Evolutionary conservation across 2,797 vertebrate species (phyloP).

Genomic region (Xiphophorus birchmanni): DNA sequence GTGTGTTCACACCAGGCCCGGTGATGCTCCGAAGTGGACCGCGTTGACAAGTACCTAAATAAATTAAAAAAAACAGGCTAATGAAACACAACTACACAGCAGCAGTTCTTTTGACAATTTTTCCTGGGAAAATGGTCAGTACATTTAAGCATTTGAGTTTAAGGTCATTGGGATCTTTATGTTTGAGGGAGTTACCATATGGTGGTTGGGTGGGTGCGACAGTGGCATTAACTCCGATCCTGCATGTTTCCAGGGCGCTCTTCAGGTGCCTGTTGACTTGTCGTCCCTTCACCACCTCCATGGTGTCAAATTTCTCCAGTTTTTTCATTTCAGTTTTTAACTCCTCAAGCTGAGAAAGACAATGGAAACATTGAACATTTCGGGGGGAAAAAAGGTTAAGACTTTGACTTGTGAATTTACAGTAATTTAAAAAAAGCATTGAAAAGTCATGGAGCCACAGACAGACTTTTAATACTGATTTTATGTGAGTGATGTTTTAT

Average conservation of each 20-base stretch:
- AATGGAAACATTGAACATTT: not conserved
- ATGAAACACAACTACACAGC: not conserved
- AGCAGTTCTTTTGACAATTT: no score
- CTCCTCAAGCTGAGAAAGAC: slow-evolving; percentile 52
- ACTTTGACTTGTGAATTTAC: not conserved
- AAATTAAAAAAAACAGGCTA: not conserved
- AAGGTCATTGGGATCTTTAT: not conserved
- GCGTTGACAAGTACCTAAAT: slow-evolving; percentile 65
- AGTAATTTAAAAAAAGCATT: not conserved
- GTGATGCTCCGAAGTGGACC: slow-evolving; percentile 64
- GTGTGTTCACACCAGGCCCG: slow-evolving; percentile 52
- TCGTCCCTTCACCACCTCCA: slow-evolving; percentile 59
- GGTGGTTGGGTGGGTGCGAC: slow-evolving; percentile 20
- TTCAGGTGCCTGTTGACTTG: slow-evolving; percentile 64
- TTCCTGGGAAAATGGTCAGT: no score
- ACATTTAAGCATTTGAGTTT: no score
- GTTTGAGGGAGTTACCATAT: slow-evolving; percentile 38
- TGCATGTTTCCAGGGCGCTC: slow-evolving; percentile 67
- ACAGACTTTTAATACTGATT: not conserved
- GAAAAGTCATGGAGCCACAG: not conserved
- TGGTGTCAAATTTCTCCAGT: slow-evolving; percentile 70
- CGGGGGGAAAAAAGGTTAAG: not conserved
- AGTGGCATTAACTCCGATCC: not conserved
- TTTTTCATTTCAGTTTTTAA: slow-evolving; percentile 54
- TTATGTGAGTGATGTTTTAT: not conserved